Base-by-base conservation (phyloP, 2,113 vertebrate species). In the Chamaea fasciata region DNA sequence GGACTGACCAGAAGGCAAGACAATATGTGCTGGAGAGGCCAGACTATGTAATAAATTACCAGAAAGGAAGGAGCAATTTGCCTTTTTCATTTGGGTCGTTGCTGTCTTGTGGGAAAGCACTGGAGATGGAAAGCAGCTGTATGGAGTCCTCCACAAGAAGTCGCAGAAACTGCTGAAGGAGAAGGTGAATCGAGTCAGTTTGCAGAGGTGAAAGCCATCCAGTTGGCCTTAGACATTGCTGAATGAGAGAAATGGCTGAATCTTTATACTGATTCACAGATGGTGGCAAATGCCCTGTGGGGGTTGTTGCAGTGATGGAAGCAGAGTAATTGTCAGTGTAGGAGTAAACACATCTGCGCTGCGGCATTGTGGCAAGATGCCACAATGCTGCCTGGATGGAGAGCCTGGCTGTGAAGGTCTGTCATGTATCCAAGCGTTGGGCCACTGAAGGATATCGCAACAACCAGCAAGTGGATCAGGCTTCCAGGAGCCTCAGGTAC, bases 381-480 rank as follows among this genome's bases (percentile, higher is more conserved):
- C 31, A 56, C 55, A 50, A 30, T 50, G 30, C 46, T 83, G 44
- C 15, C 37, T 1, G 1, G 20, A 42, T 44, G 26, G 31, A 60
- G 37, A 70, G 17, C 35, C 55, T 50, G 46, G 46, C 30, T 83
- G 24, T 62, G 67, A 62, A 70, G 15, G 31, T 35, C 14, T 1
- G 0, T 42, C 37, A 52, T 0, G 3, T 60, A 50, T 12, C 13
- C 55, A 50, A 41, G 15, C 0, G 0, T 7, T 9, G 24, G 35
- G 31, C 31, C 37, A 52, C 35, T 28, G 55, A 28, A 59, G 55
- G 59, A 30, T 19, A 50, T 24, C 30, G 42, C 24, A 59, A 82
- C 26, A 50, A 60, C 14, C 55, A 50, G 35, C 30, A 50, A 15
- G 35, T 24, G 15, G 44, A 35, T 30, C 42, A 57, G 52, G 52